phyloP scores from a whole-genome alignment of 2,113 vertebrate genomes.

The Tyto alba region DNA sequence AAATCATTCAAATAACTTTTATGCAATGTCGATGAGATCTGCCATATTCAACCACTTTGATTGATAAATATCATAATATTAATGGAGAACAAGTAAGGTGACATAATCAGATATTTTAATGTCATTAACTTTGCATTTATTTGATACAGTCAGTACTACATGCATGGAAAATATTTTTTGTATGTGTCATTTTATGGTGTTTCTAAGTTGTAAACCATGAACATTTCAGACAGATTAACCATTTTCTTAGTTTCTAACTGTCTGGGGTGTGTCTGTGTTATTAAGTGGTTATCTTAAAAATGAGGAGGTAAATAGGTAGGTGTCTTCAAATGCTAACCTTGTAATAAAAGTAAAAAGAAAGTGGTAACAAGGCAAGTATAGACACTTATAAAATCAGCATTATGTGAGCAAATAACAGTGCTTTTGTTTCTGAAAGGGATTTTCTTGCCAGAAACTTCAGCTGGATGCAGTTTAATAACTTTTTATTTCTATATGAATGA shows the following conservation, averaged over 20 bases:
- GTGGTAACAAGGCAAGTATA: not conserved
- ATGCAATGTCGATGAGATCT: not conserved
- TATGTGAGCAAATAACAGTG: not conserved
- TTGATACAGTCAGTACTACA: not conserved
- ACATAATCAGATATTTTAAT: not conserved
- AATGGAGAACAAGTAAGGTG: not conserved
- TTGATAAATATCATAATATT: not conserved
- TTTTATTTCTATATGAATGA: not conserved
- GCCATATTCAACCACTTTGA: not conserved
- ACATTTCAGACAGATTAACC: not conserved
- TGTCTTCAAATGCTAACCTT: not conserved
- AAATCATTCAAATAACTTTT: not conserved
- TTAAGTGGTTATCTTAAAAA: not conserved
- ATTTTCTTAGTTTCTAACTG: conserved; percentile 1
- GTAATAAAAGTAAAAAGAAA: not conserved
- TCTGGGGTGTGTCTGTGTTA: not conserved
- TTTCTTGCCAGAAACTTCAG: conserved; percentile 7
- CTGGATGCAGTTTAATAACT: not conserved
- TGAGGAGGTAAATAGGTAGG: not conserved
- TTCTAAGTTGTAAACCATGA: not conserved
- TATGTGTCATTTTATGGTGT: not conserved
- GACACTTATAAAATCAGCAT: not conserved
- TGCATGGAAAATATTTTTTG: not conserved
- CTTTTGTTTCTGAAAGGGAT: not conserved
- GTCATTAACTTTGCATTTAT: not conserved